These are phyloP conservation scores for Trimorus sp. DNA, from an alignment of 2,888 invertebrate species.

Conservation along the genomic window DNA sequence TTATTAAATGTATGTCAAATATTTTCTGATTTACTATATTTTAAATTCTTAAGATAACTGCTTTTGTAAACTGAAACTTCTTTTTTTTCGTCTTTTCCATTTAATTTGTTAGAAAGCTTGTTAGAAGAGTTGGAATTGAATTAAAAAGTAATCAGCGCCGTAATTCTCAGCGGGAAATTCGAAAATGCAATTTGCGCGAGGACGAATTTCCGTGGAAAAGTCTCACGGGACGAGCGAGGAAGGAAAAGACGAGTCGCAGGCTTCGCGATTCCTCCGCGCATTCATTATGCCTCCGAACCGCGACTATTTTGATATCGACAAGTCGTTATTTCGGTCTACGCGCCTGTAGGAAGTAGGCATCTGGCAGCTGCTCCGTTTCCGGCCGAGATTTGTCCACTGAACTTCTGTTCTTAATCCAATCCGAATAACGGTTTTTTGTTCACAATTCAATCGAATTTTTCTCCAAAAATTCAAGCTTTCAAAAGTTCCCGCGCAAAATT, in stretches of 20 bases:
- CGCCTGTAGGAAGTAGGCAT: conserved; percentile 43
- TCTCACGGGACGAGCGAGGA: conserved; percentile 1
- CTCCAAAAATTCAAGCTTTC: no score
- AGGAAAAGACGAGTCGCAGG: conserved; percentile 14
- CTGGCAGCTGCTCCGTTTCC: conserved; percentile 57
- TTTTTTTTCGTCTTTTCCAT: no score
- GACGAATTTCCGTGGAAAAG: conserved; percentile 1
- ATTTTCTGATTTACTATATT: no score
- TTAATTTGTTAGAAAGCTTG: no score
- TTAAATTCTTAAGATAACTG: no score
- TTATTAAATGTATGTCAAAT: no score
- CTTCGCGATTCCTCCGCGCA: conserved; percentile 7
- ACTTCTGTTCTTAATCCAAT: conserved; percentile 29
- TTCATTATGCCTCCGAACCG: conserved; percentile 23
- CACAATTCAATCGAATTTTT: no score
- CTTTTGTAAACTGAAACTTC: no score
- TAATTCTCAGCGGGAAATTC: conserved; percentile 8
- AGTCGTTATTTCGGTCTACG: conserved; percentile 46
- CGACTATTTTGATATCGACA: conserved; percentile 56
- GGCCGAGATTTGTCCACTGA: conserved; percentile 36
- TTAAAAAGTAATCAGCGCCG: no score
- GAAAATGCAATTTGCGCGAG: background rate
- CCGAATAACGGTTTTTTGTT: background rate
- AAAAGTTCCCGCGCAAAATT: no score
- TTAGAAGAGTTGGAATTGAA: no score